Evolutionary conservation across 1,140 invertebrate genomes (phyloP), one percentile per base, ranked within the genome.

Genomic region (Melipona quadrifasciata): DNA sequence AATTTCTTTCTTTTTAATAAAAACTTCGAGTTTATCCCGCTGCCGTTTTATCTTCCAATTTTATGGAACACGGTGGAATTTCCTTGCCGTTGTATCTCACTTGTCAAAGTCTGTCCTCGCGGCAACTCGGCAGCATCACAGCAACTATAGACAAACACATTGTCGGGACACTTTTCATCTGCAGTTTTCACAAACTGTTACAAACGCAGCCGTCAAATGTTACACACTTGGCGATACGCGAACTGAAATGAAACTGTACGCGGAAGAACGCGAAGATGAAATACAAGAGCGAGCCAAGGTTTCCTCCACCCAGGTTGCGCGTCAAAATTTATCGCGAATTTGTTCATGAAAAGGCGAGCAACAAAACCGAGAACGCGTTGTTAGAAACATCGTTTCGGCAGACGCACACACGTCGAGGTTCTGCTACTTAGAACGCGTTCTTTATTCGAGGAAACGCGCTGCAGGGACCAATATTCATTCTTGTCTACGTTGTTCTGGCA

Each of bases 401-500:
- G 74, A 70, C 6, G 8, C 55, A 39, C 27, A 70, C 55, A 39
- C 57, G 73, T 51, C 61, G 64, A 21, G 39, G 31, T 39, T 57
- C 31, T 57, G 47, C 58, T 72, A 24, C 47, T 61, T 88, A 85
- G 39, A 39, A 55, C 21, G 64, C 61, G 72, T 80, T 81, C 70
- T 79, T 89, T 80, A 76, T 83, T 89, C 77, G 74, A 78, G 80
- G 55, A 70, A 85, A 83, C 82, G 39, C 83, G 75, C 77, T 85
- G 71, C 58, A 55, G 31, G 80, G 39, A 61, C 78, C 65, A 79
- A 76, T 86, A 71, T 67, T 85, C 79, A 73, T 67, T 79, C 68
- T 84, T 81, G 74, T 82, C 39, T 78, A 73, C 73, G 81, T 84
- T 82, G 87, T 89, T 88, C 89, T 92, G 90, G 91, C 92, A 84